These are phyloP conservation scores for Kradibia gibbosae DNA, from an alignment of 1,140 invertebrate genomes.

Conservation along the genomic window DNA sequence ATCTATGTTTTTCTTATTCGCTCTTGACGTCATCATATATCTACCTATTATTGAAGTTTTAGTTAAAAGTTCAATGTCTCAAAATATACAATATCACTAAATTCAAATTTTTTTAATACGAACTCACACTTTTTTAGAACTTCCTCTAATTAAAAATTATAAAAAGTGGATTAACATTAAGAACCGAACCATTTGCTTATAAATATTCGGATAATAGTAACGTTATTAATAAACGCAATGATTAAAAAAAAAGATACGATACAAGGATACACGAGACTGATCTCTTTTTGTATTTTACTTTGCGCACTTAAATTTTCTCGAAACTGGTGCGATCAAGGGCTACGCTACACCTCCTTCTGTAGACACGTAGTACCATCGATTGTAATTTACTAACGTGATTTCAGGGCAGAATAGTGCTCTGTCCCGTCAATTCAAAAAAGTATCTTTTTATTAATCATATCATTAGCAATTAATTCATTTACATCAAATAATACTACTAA, in stretches of 20 bases:
- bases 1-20: neutral
- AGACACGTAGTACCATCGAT: slow-evolving; percentile 5
- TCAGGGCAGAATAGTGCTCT: slow-evolving; percentile 38
- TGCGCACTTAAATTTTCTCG: slow-evolving; percentile 22
- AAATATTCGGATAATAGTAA: neutral
- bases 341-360: neutral
- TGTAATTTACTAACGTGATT: slow-evolving; percentile 18
- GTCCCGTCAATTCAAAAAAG: slow-evolving; percentile 41
- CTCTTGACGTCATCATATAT: neutral
- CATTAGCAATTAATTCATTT: no score
- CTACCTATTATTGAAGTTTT: neutral
- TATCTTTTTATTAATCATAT: no score
- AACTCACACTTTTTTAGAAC: neutral
- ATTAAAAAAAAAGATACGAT: neutral
- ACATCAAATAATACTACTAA: no score
- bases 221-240: slow-evolving; percentile 27
- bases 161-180: neutral
- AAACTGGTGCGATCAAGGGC: neutral
- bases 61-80: slow-evolving; percentile 1
- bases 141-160: neutral
- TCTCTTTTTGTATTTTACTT: neutral
- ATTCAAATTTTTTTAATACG: neutral
- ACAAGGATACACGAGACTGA: neutral
- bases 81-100: neutral
- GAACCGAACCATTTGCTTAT: neutral